Evolutionary conservation across 1,140 invertebrate genomes (phyloP).

Genomic region (Zophobas atratus): DNA sequence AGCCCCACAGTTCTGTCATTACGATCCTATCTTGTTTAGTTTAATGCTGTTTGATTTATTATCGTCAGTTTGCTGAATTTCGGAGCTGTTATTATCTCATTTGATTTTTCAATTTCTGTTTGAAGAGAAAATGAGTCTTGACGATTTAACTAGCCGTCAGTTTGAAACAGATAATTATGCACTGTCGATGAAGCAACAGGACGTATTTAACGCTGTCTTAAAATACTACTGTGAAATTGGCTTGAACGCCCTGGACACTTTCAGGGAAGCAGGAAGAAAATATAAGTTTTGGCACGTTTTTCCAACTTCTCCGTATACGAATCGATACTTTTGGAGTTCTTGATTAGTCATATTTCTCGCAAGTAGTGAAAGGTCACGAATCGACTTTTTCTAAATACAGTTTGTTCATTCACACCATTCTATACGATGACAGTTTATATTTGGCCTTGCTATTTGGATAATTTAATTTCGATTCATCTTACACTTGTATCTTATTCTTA

Average conservation of each 20-base stretch:
- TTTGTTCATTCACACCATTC: neutral
- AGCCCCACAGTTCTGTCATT: neutral
- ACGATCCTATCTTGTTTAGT: neutral
- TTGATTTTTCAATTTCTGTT: too few species aligned
- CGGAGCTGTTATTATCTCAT: too few species aligned
- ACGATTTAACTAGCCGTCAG: too few species aligned
- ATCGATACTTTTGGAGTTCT: conserved; percentile 12
- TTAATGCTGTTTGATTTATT: neutral
- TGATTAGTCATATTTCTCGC: conserved; percentile 21
- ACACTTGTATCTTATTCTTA: neutral
- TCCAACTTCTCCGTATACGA: neutral
- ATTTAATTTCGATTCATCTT: neutral
- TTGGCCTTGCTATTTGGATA: neutral
- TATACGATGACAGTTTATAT: neutral
- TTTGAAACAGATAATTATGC: neutral
- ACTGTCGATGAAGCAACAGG: neutral
- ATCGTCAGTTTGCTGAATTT: neutral
- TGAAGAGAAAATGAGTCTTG: too few species aligned
- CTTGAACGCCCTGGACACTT: neutral
- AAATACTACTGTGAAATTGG: neutral
- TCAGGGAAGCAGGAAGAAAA: conserved; percentile 9
- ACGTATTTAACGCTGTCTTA: neutral
- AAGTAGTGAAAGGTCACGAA: neutral
- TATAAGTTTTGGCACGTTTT: neutral
- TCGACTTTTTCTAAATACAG: conserved; percentile 7